These are phyloP conservation scores for Celastrina argiolus DNA, from an alignment of 2,888 invertebrate genomes.

Conservation along the genomic window DNA sequence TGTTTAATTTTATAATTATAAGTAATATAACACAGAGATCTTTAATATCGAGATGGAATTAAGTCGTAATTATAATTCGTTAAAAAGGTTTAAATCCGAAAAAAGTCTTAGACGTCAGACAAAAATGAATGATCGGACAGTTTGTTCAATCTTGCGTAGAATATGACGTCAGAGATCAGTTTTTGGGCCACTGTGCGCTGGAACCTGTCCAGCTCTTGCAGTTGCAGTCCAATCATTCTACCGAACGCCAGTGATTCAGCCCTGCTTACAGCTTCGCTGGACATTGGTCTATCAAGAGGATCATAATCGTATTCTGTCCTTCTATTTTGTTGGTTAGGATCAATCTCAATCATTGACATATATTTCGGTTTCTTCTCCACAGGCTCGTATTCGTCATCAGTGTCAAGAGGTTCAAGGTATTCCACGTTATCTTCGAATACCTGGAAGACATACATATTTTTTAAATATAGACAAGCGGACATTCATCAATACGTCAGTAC, in stretches of 20 bases:
- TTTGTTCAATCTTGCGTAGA: constrained; percentile 41
- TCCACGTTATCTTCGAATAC: neutral
- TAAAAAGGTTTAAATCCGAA: too few species aligned
- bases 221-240: constrained; percentile 39
- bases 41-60: too few species aligned
- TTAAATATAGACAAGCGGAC: too few species aligned
- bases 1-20: too few species aligned
- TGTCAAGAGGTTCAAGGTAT: neutral
- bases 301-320: neutral
- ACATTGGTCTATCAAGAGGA: neutral
- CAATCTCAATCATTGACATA: neutral
- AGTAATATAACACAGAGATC: too few species aligned
- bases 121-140: constrained; percentile 34
- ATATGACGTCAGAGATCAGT: constrained; percentile 47
- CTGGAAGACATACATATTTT: too few species aligned
- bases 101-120: neutral
- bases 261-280: neutral
- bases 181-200: constrained; percentile 45
- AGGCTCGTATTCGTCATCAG: neutral
- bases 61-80: too few species aligned
- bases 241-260: constrained; percentile 35
- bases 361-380: neutral
- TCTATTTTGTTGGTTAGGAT: neutral
- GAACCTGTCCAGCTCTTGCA: constrained; percentile 37
- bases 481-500: too few species aligned